Percentiles rank a stretch among this genome's conserved stretches.
phyloP scores from a whole-genome alignment of 2,113 vertebrate genomes.

The Rhadina sibilatrix region DNA sequence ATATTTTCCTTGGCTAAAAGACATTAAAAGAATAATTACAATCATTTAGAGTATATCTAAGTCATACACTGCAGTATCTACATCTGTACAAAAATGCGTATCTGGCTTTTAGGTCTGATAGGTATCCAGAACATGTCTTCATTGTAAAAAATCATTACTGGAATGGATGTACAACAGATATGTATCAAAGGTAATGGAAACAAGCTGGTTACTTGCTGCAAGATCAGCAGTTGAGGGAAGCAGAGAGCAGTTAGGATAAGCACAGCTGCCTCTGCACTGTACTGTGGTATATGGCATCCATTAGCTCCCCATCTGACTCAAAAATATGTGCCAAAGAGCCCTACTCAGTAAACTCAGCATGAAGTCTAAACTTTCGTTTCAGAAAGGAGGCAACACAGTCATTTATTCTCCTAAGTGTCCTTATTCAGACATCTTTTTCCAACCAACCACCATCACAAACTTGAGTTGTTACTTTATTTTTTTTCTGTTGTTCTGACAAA shows the following conservation, averaged over 20 bases:
- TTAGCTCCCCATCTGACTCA: neutral
- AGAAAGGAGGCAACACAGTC: neutral
- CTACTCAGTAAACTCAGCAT: neutral
- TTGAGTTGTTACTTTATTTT: too few species aligned
- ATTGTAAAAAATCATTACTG: neutral
- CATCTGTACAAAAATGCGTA: neutral
- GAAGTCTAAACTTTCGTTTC: neutral
- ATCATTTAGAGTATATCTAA: neutral
- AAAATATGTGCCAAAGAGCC: neutral
- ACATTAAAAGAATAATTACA: rapidly evolving
- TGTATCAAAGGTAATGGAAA: neutral
- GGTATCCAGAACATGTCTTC: neutral
- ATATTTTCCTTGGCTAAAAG: neutral
- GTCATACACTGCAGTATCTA: neutral
- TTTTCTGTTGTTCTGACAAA: neutral
- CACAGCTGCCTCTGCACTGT: neutral
- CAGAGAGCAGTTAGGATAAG: neutral
- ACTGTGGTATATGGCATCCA: neutral
- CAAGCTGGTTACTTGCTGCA: neutral
- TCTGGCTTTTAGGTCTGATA: neutral
- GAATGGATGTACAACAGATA: neutral
- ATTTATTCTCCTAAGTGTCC: neutral
- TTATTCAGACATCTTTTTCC: neutral
- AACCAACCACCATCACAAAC: neutral
- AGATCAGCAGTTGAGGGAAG: neutral